Base-by-base conservation (phyloP, 2,797 vertebrate species). In the Trematomus bernacchii region DNA sequence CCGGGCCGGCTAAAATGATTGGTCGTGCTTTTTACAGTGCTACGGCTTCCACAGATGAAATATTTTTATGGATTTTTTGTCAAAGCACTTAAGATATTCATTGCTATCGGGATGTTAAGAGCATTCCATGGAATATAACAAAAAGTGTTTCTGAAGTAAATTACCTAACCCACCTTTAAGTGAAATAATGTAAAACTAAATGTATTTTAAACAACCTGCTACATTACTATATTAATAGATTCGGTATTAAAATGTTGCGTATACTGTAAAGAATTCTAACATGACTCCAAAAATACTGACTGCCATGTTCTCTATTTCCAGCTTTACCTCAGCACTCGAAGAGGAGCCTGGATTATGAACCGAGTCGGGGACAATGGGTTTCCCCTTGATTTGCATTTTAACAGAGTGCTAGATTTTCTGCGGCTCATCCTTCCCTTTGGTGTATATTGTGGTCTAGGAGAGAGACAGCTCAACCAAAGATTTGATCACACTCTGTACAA, bases 291-390 rank as follows among this genome's bases (percentile, higher is more conserved):
- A 23, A 11, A 66, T 23, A 73, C 42, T 40, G 15, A 50, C 3
- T 14, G 1, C 10, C 2, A 27, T 74, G 4, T 50, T 5, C 42
- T 73, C 54, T 23, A 33, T 72, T 18, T 57, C 2, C 73, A 96
- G 96, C 79, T 95, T 40, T 96, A 94, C 77, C 88, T 96, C 70
- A 96, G 95, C 85, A 97, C 96, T 16, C 92, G 95, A 27, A 88
- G 88, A 27, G 96, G 95, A 51, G 82, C 94, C 0, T 96, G 95
- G 96, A 59, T 97, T 57, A 12, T 94, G 15, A 95, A 95, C 79
- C 84, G 94, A 58, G 94, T 96, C 3, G 88, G 91, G 6, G 27
- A 86, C 7, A 57, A 86, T 0, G 95, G 96, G 6, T 0, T 93
- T 0, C 95, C 95, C 0, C 0, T 65, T 0, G 96, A 97, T 76